phyloP scores from a whole-genome alignment of 2,888 invertebrate genomes.

The Chaitophorus viminalis region DNA sequence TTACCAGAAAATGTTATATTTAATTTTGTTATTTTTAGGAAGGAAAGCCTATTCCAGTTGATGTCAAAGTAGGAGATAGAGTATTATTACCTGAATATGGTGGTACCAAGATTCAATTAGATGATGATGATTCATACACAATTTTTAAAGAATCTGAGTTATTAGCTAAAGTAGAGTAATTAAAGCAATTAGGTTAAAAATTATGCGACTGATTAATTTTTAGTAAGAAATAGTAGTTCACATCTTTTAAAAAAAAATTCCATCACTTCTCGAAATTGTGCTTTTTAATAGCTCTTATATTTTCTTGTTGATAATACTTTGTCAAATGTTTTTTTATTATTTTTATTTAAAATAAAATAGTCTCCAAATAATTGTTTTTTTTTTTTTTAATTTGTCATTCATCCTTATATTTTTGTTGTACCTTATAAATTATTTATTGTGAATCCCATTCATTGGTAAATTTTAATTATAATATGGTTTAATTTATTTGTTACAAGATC shows the following conservation, averaged over 20 bases:
- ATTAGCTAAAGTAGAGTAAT: slow-evolving; percentile 84
- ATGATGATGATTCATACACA: slow-evolving; percentile 89
- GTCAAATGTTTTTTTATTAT: slow-evolving; percentile 47
- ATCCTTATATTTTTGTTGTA: background rate
- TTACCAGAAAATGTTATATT: slow-evolving; percentile 54
- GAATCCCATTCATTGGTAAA: too few species aligned
- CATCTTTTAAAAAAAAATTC: background rate
- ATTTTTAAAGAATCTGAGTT: slow-evolving; percentile 96
- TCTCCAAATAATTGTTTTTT: background rate
- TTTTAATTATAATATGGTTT: too few species aligned
- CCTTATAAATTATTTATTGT: too few species aligned
- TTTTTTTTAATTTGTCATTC: background rate
- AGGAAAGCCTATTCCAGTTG: slow-evolving; percentile 82
- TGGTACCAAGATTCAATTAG: slow-evolving; percentile 92
- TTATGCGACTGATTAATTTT: slow-evolving; percentile 58
- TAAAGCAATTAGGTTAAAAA: slow-evolving; percentile 26
- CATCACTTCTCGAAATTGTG: slow-evolving; percentile 20
- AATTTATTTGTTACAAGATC: too few species aligned
- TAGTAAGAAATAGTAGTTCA: slow-evolving; percentile 41
- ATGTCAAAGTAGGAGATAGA: slow-evolving; percentile 90
- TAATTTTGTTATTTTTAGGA: slow-evolving; percentile 70
- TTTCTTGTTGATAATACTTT: background rate
- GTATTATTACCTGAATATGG: slow-evolving; percentile 98
- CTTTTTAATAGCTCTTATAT: background rate
- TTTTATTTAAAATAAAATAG: slow-evolving; percentile 55